Conservation (phyloP, 92 coral and sea anemone genomes). For the Parazoanthus darwini region DNA sequence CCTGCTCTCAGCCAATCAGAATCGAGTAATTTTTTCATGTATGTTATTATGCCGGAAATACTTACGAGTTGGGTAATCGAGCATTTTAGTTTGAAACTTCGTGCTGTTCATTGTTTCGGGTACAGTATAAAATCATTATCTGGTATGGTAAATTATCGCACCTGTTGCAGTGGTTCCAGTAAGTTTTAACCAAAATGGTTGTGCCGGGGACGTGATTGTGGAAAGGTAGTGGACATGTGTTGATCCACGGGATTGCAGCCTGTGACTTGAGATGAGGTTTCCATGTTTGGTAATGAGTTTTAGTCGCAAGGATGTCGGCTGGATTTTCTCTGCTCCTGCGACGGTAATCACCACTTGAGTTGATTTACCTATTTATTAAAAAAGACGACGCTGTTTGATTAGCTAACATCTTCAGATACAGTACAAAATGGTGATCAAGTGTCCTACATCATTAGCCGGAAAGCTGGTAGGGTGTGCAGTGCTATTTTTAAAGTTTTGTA, state of each 20-base stretch:
- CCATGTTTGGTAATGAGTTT: conserved; percentile 76
- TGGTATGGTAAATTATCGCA: too few relatives aligned
- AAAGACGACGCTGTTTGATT: too few relatives aligned
- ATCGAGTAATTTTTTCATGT: too few relatives aligned
- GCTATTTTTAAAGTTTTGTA: too few relatives aligned
- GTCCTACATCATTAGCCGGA: too few relatives aligned
- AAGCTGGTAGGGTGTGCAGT: too few relatives aligned
- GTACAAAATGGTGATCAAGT: background rate
- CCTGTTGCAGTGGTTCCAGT: conserved; percentile 68
- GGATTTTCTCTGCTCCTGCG: conserved; percentile 71
- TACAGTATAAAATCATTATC: background rate
- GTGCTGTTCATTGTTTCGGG: background rate
- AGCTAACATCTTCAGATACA: background rate
- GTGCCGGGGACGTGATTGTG: conserved; percentile 57
- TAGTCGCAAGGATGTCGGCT: conserved; percentile 55
- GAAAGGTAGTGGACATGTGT: conserved; percentile 66
- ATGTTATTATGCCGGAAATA: too few relatives aligned
- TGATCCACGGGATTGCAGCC: conserved; percentile 51
- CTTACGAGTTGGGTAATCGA: too few relatives aligned
- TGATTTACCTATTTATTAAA: conserved; percentile 45
- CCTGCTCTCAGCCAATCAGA: too few relatives aligned
- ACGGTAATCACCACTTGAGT: conserved; percentile 67
- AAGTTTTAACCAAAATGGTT: conserved; percentile 67
- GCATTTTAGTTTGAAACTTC: background rate
- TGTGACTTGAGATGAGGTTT: conserved; percentile 51